Percentiles rank a stretch among this genome's conserved stretches.
Evolutionary conservation across 2,797 vertebrate species (phyloP).

Genomic region (Champsocephalus esox): DNA sequence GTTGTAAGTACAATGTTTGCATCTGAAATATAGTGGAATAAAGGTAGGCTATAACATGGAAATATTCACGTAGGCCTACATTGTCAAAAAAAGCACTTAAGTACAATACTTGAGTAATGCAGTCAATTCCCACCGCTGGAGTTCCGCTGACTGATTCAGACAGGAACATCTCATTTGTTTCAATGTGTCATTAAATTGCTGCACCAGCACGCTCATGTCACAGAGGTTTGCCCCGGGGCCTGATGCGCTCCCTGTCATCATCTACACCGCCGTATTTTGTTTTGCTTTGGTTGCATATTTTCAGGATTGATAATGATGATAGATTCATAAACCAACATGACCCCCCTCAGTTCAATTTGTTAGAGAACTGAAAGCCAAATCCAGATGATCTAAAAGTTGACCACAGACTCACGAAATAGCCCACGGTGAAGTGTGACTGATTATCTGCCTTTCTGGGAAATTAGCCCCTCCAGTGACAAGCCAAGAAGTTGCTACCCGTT

Average conservation of each 20-base stretch:
- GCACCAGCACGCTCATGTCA: slow-evolving; percentile 40
- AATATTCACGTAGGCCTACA: too few relatives aligned
- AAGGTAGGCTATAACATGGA: too few relatives aligned
- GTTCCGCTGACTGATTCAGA: slow-evolving; percentile 3
- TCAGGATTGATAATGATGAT: neutral
- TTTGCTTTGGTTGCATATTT: neutral
- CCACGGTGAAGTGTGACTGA: slow-evolving; percentile 12
- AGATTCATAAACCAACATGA: neutral
- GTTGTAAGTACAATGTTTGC: too few relatives aligned
- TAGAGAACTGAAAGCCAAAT: neutral
- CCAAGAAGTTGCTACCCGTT: slow-evolving; percentile 35
- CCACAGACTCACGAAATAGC: neutral
- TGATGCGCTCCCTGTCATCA: neutral
- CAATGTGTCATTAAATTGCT: slow-evolving; percentile 45
- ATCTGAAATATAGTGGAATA: too few relatives aligned
- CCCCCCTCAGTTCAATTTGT: neutral
- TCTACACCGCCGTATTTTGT: neutral
- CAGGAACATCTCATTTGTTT: slow-evolving; percentile 18
- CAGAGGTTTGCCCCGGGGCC: slow-evolving; percentile 5
- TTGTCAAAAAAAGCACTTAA: too few relatives aligned
- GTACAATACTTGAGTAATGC: too few relatives aligned
- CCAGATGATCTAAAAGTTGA: neutral
- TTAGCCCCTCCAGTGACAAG: slow-evolving; percentile 9
- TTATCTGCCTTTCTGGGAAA: slow-evolving; percentile 40
- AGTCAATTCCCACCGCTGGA: neutral